Conservation (phyloP, 2,888 invertebrate genomes). For the Clostera curtula region DNA sequence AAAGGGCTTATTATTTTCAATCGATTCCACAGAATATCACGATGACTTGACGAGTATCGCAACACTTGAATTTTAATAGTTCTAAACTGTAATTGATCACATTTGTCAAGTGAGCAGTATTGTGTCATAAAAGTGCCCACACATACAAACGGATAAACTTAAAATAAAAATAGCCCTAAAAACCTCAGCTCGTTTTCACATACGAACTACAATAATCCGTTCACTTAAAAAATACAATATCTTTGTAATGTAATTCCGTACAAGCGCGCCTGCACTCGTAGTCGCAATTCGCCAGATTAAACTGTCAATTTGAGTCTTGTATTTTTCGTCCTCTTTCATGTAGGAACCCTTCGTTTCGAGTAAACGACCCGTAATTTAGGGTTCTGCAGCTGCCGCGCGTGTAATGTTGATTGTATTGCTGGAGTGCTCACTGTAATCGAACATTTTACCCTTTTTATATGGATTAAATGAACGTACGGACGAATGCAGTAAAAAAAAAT, state of each 20-base stretch:
- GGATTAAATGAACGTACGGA: slow-evolving; percentile 27
- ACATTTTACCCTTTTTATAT: slow-evolving; percentile 47
- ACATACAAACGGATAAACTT: no score
- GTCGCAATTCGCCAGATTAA: slow-evolving; percentile 54
- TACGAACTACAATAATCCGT: no score
- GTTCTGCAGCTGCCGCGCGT: slow-evolving; percentile 61
- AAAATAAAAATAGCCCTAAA: no score
- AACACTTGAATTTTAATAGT: no score
- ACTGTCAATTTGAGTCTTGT: slow-evolving; percentile 59
- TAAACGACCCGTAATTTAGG: slow-evolving; percentile 63
- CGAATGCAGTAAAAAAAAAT: slow-evolving; percentile 11
- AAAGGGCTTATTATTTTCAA: no score
- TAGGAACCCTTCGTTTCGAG: slow-evolving; percentile 53
- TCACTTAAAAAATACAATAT: no score
- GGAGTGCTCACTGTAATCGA: slow-evolving; percentile 41
- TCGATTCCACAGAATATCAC: no score
- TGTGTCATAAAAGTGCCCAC: no score
- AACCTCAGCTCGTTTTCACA: no score
- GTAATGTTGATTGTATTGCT: slow-evolving; percentile 71
- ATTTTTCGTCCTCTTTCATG: slow-evolving; percentile 33
- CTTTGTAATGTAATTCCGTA: slow-evolving; percentile 13
- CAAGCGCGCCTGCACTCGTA: slow-evolving; percentile 28
- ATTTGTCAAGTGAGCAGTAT: no score
- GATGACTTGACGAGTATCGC: no score
- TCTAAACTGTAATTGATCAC: no score